Evolutionary conservation across 2,888 invertebrate species (phyloP).

Genomic region (Oligia fasciuncula): DNA sequence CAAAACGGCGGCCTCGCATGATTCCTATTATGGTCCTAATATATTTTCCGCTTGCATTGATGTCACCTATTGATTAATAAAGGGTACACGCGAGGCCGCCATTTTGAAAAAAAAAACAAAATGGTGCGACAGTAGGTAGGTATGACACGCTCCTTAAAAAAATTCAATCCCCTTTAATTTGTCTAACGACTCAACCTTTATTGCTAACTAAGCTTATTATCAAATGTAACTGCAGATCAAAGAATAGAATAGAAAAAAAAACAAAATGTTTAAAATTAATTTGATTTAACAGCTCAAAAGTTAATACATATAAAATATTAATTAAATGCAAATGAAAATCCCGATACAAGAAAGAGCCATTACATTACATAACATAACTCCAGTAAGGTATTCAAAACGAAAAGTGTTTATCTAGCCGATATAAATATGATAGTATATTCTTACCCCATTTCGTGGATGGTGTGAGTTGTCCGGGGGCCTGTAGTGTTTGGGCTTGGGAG

Average conservation of each 20-base stretch:
- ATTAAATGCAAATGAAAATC: not conserved
- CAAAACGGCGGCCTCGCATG: too few species aligned
- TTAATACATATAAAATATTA: not conserved
- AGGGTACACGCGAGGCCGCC: too few species aligned
- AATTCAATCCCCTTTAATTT: not conserved
- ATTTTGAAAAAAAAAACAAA: too few species aligned
- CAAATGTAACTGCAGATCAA: not conserved
- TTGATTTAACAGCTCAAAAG: not conserved
- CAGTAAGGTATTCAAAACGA: not conserved
- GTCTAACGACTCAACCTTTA: not conserved
- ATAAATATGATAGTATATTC: constrained; percentile 31
- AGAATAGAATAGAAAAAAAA: too few species aligned
- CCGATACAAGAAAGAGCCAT: not conserved
- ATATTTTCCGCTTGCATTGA: too few species aligned
- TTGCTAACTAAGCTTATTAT: not conserved
- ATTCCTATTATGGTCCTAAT: too few species aligned
- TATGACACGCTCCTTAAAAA: too few species aligned
- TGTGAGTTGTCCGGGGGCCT: constrained; percentile 91
- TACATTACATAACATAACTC: not conserved
- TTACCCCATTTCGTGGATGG: constrained; percentile 84
- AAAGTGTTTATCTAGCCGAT: not conserved
- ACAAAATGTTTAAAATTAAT: not conserved
- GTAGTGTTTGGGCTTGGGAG: constrained; percentile 98
- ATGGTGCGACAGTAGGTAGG: too few species aligned
- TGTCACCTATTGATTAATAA: too few species aligned